A percentile compares a stretch with the other conserved stretches of the same genome.
Evolutionary conservation across 2,797 vertebrate genomes (phyloP).

Genomic region (Pelodytes ibericus): DNA sequence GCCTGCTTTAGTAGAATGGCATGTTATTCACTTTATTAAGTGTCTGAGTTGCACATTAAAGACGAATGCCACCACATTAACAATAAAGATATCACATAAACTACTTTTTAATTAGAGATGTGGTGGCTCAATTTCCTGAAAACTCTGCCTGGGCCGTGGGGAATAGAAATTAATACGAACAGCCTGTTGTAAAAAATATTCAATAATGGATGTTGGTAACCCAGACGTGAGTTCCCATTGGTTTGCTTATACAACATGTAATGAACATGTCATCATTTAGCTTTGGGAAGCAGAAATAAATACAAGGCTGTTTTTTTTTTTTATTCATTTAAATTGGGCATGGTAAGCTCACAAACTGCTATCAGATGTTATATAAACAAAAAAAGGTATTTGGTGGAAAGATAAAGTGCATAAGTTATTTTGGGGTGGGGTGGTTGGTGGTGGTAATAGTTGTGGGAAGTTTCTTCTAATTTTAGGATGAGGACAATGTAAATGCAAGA

Average conservation of each 20-base stretch:
- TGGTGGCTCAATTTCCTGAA: neutral
- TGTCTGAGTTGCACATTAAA: neutral
- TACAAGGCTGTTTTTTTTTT: no score
- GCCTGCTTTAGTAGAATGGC: neutral
- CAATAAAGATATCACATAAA: neutral
- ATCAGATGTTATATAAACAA: no score
- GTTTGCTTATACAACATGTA: neutral
- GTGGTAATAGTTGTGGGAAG: no score
- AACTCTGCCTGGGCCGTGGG: neutral
- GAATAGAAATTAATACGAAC: neutral
- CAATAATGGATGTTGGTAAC: neutral
- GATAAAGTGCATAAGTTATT: no score
- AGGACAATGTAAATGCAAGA: no score
- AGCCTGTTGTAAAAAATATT: neutral
- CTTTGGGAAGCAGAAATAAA: no score
- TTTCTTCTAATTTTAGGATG: no score
- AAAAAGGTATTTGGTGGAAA: no score
- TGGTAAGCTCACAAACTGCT: no score
- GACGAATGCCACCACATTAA: neutral
- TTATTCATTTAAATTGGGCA: no score
- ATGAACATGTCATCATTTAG: neutral
- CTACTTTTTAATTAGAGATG: neutral
- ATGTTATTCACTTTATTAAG: neutral
- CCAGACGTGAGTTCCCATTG: neutral
- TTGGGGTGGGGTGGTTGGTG: no score